Conservation (phyloP, 2,888 invertebrate genomes). For the Drosophila mayaguana region DNA sequence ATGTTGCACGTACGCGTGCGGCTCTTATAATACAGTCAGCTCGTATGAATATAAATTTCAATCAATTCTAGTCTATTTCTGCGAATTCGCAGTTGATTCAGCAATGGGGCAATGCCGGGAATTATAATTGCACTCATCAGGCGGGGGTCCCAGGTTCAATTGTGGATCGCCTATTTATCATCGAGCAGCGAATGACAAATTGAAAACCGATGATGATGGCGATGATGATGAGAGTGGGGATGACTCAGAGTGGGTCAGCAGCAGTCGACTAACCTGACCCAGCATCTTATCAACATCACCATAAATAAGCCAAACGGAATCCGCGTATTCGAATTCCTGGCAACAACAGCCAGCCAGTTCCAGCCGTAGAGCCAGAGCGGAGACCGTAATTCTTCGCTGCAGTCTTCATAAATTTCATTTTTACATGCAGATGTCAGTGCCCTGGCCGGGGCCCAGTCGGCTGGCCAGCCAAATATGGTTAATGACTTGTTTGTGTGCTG, state of each 20-base stretch:
- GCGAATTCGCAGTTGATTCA: constrained; percentile 62
- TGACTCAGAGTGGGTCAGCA: constrained; percentile 62
- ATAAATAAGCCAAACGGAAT: constrained; percentile 63
- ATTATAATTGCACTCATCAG: constrained; percentile 52
- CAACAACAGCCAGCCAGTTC: constrained; percentile 6
- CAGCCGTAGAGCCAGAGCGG: constrained; percentile 8
- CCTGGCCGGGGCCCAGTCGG: constrained; percentile 21
- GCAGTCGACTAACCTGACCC: constrained; percentile 45
- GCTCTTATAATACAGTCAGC: constrained; percentile 30
- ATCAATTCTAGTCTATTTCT: constrained; percentile 60
- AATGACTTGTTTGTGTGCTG: constrained; percentile 77
- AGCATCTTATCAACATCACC: constrained; percentile 68
- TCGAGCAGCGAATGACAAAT: constrained; percentile 52
- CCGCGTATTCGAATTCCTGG: constrained; percentile 14
- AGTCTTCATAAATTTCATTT: constrained; percentile 77
- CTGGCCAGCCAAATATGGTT: constrained; percentile 63
- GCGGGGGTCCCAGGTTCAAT: constrained; percentile 20
- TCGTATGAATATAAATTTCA: constrained; percentile 63
- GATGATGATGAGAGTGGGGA: constrained; percentile 17
- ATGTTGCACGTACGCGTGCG: constrained; percentile 64
- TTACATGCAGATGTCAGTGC: constrained; percentile 64
- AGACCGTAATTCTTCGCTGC: constrained; percentile 66
- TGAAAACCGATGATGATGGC: constrained; percentile 18
- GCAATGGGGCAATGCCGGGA: constrained; percentile 27
- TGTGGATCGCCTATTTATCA: constrained; percentile 33